Base-by-base conservation (phyloP, 2,797 vertebrate species). In the Buceros bicornis region DNA sequence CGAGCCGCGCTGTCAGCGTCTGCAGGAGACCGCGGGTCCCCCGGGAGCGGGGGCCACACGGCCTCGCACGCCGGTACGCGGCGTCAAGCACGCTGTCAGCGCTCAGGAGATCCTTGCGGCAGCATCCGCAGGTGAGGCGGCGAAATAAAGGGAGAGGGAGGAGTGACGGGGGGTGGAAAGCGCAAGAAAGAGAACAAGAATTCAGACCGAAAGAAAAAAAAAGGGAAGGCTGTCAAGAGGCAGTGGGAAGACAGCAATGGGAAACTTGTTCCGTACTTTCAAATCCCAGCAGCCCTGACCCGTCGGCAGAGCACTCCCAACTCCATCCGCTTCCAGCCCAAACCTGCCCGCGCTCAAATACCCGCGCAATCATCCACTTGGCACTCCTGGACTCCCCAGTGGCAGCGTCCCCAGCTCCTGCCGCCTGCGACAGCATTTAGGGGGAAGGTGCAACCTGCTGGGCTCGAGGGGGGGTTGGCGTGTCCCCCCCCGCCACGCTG, bases 291-390 rank as follows among this genome's bases (percentile, higher is more conserved):
- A 16, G 95, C 51, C 47, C 22, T 5, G 2, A 8, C 8, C 35
- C 45, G 72, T 88, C 69, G n/a, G 86, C 61, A 70, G 93, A 83
- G 76, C 91, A 93, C 95, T 95, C 88, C 95, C 89, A 50, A 6
- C 90, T 69, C 93, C 5, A 83, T 50, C 31, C 1, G 17, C 58
- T 77, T 69, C 76, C 77, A 60, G 54, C 73, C 71, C 74, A 65
- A 58, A 95, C 79, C 93, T 96, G 95, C 88, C 81, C 37, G 61
- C 83, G 19, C 86, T 82, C 37, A 54, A 86, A 70, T 53, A 71
- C 5, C 19, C 33, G 76, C 37, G 95, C 74, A 95, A 94, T 95
- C 90, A 96, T 94, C 93, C 90, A 96, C 88, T 15, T 58, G 21
- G 29, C 0, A 29, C 86, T 85, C 17, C 1, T 51, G 51, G 47